Evolutionary conservation across 2,888 invertebrate genomes (phyloP).

Genomic region (Hypomecis punctinalis): DNA sequence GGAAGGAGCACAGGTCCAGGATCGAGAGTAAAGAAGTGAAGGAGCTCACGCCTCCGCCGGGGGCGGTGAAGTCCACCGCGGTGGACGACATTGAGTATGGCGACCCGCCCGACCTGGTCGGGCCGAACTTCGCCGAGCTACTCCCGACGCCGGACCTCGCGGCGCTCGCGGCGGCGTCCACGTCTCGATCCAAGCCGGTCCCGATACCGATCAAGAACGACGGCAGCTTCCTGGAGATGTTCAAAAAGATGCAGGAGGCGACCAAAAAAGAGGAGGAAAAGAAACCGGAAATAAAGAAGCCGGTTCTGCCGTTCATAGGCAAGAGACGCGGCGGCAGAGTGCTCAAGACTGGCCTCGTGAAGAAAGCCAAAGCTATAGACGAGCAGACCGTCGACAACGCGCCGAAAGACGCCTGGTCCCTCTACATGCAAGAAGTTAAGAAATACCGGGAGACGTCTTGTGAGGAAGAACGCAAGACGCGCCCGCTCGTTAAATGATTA

Average conservation of each 20-base stretch:
- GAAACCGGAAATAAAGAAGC: slow-evolving; percentile 74
- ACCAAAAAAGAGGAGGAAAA: slow-evolving; percentile 77
- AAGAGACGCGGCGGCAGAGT: slow-evolving; percentile 94
- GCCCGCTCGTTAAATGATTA: slow-evolving; percentile 94
- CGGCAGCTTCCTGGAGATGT: slow-evolving; percentile 95
- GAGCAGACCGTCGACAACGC: slow-evolving; percentile 86
- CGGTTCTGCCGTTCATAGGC: slow-evolving; percentile 86
- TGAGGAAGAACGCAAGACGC: slow-evolving; percentile 95
- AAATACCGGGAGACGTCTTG: slow-evolving; percentile 96
- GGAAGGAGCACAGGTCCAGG: slow-evolving; percentile 72
- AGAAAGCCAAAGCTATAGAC: slow-evolving; percentile 89
- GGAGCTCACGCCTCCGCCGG: slow-evolving; percentile 74
- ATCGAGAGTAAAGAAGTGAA: slow-evolving; percentile 61
- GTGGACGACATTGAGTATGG: slow-evolving; percentile 75
- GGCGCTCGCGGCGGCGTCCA: slow-evolving; percentile 47
- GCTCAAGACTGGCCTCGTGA: slow-evolving; percentile 95
- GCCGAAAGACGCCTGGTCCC: slow-evolving; percentile 95
- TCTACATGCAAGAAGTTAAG: slow-evolving; percentile 97
- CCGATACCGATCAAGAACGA: slow-evolving; percentile 93
- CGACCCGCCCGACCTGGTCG: slow-evolving; percentile 77
- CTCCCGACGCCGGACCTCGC: slow-evolving; percentile 38
- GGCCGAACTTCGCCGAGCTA: slow-evolving; percentile 75
- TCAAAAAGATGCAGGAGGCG: slow-evolving; percentile 93
- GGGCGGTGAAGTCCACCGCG: slow-evolving; percentile 66
- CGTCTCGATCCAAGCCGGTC: slow-evolving; percentile 80